Base-by-base conservation (phyloP, 2,113 vertebrate species). In the Promerops cafer region DNA sequence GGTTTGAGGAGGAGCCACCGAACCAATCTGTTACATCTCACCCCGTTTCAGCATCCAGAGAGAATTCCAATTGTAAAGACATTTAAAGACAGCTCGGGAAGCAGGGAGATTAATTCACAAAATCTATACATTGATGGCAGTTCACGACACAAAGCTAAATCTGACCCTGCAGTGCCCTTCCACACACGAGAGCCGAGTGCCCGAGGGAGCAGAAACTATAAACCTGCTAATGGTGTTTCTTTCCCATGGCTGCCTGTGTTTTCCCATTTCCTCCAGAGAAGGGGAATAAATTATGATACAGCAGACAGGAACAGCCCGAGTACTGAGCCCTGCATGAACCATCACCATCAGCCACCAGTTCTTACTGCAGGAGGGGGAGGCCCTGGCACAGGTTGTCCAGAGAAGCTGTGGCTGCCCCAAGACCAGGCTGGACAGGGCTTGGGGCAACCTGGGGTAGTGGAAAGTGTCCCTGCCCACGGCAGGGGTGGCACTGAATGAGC, bases 41-140 rank as follows among this genome's bases (percentile, higher is more conserved):
- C 85, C 93, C 93, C 76, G 0, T 94, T 96, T 95, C 93, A 96
- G 93, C 93, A 94, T 63, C 94, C 82, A 97, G 93, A 93, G 85
- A 96, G 76, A 86, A 84, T 9, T 87, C 45, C 77, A 47, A 26
- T 72, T 64, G 72, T 21, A 50, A 75, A 89, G 70, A 68, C 11
- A 5, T 37, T 60, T 27, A 30, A 60, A 72, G 87, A 31, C 22
- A 56, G 45, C 60, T 94, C 89, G 50, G 6, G 7, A 80, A 76
- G 79, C 30, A 69, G 50, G 31, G 50, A 68, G 60, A 64, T 68
- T 16, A 56, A 88, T 30, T 63, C 10, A 39, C 42, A 28, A 40
- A 47, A 63, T 45, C 78, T 21, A 9, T 54, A 42, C 27, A 35
- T 18, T 2, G 70, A 64, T 9, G 31, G 66, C 44, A 52, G 44